Evolutionary conservation across 2,888 invertebrate species (phyloP).

Genomic region (Epinotia brunnichana): DNA sequence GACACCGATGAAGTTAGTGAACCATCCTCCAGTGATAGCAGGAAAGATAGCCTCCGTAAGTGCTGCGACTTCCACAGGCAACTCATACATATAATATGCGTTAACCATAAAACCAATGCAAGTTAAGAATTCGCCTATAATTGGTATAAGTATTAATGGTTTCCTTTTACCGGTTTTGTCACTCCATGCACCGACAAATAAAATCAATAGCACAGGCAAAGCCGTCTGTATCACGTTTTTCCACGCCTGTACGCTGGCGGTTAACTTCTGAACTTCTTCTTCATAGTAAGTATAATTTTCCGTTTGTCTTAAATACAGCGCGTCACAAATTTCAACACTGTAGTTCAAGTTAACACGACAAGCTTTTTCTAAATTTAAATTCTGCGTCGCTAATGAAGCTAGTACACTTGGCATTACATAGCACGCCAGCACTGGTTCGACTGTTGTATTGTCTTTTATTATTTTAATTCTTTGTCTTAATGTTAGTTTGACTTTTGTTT

Average conservation of each 20-base stretch:
- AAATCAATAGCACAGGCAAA: slow-evolving; percentile 90
- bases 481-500: slow-evolving; percentile 58
- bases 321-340: slow-evolving; percentile 88
- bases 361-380: slow-evolving; percentile 92
- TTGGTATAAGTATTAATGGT: slow-evolving; percentile 92
- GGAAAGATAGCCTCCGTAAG: slow-evolving; percentile 91
- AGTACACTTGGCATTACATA: slow-evolving; percentile 86
- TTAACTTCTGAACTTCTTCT: slow-evolving; percentile 87
- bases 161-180: slow-evolving; percentile 87
- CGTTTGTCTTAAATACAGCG: slow-evolving; percentile 88
- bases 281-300: slow-evolving; percentile 83
- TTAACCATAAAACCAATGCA: slow-evolving; percentile 90
- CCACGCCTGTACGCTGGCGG: slow-evolving; percentile 91
- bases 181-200: slow-evolving; percentile 93
- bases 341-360: slow-evolving; percentile 91
- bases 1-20: slow-evolving; percentile 93
- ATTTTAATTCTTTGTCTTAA: slow-evolving; percentile 64
- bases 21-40: slow-evolving; percentile 93
- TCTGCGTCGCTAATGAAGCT: slow-evolving; percentile 91
- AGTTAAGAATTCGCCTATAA: slow-evolving; percentile 91
- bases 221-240: slow-evolving; percentile 92
- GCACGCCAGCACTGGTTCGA: slow-evolving; percentile 89
- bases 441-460: slow-evolving; percentile 84
- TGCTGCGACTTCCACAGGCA: slow-evolving; percentile 91
- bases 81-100: slow-evolving; percentile 89